Evolutionary conservation across 2,888 invertebrate species (phyloP).

Genomic region (Scaptomyza caliginosa): DNA sequence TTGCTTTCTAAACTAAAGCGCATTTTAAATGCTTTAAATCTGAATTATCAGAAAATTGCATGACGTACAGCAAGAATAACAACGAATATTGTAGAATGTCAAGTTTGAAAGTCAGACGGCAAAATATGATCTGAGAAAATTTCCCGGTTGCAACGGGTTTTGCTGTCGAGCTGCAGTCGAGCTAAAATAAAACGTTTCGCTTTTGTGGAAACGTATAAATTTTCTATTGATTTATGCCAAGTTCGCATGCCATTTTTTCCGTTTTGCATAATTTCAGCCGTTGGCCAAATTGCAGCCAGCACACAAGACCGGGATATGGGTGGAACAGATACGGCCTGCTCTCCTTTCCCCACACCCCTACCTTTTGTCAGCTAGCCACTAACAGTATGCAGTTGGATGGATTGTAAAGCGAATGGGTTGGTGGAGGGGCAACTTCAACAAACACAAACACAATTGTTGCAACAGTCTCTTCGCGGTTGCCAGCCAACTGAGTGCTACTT

Average conservation of each 20-base stretch:
- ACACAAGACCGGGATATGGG: constrained; percentile 39
- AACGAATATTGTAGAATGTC: background rate
- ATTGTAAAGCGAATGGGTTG: background rate
- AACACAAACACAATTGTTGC: constrained; percentile 70
- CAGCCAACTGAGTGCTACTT: constrained; percentile 36
- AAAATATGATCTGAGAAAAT: constrained; percentile 43
- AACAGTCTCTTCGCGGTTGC: constrained; percentile 66
- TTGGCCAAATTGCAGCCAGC: constrained; percentile 71
- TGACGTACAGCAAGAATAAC: constrained; percentile 4
- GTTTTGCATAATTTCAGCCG: constrained; percentile 78
- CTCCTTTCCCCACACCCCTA: background rate
- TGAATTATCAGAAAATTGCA: background rate
- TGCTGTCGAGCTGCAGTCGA: constrained; percentile 31
- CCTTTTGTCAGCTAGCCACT: background rate
- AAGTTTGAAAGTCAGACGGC: constrained; percentile 22
- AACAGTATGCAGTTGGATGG: constrained; percentile 12
- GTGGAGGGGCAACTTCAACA: constrained; percentile 31
- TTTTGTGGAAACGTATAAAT: constrained; percentile 75
- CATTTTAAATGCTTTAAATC: constrained; percentile 6
- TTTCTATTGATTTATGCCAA: constrained; percentile 80
- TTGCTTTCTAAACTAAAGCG: background rate
- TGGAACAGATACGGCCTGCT: constrained; percentile 30
- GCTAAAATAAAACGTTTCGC: constrained; percentile 64
- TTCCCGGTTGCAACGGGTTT: constrained; percentile 8
- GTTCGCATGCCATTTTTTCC: constrained; percentile 80